Evolutionary conservation across 2,888 invertebrate species (phyloP), one percentile per base, ranked within the genome.

Genomic region (Cataglyphis cursor): DNA sequence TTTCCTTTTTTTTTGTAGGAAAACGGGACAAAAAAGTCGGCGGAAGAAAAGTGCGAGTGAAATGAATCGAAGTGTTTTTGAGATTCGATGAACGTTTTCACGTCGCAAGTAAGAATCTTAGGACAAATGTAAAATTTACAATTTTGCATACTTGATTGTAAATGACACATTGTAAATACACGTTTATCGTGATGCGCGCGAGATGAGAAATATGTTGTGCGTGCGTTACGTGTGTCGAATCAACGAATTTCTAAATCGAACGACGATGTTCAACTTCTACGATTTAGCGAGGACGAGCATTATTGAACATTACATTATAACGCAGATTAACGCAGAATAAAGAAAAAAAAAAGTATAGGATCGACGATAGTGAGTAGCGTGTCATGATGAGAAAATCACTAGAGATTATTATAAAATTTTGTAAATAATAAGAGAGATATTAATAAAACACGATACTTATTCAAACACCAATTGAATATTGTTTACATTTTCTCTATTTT

Each of bases 401-500:
- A 94, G 94, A 93, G 92, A 93, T 94, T 94, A 94, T 93, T 94
- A 94, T 94, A 93, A 93, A 94, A 92, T 94, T 94, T 94, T 94
- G 94, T 94, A 94, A 94, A 94, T 94, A 94, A 94, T 92, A 89
- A 94, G 92, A 94, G 94, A 94, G 93, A 94, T 94, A 94, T 94
- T 94, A 94, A 94, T 94, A 94, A 94, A 94, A 94, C 89, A 89
- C 54, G 44, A 93, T 93, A 94, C 93, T 94, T 93, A 94, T 94
- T 90, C 89, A 84, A 90, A 90, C 76, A 84, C 61, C 78, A 80
- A 80, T 24, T 51, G 51, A 83, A 85, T 82, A 70, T 51, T 66
- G 68, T 72, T 51, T 51, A 51, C n/a, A 51, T 51, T 51, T 51
- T 51, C 18, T 44, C 48, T 48, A 48, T 5, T 48, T 51, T 51